Evolutionary conservation across 2,797 vertebrate genomes (phyloP).

Genomic region (Poecilia velifera): DNA sequence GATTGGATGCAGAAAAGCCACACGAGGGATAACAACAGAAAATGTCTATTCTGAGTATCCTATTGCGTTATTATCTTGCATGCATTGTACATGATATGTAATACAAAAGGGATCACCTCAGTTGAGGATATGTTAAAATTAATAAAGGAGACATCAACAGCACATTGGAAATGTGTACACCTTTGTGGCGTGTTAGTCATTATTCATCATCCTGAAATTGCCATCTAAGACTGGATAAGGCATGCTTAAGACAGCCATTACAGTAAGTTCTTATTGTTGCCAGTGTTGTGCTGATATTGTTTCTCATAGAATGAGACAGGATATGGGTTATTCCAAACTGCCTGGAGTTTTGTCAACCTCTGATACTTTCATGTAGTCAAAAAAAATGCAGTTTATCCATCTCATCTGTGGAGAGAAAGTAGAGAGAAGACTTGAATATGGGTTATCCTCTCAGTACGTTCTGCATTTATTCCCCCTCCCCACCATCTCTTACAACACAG

Average conservation of each 20-base stretch:
- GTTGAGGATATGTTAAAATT: conserved; percentile 81
- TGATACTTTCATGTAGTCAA: conserved; percentile 76
- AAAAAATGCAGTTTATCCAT: conserved; percentile 73
- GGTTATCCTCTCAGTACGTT: conserved; percentile 58
- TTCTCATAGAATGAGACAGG: conserved; percentile 82
- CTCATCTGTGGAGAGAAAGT: conserved; percentile 76
- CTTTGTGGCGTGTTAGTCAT: conserved; percentile 89
- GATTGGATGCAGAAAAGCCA: conserved; percentile 80
- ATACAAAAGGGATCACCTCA: conserved; percentile 82
- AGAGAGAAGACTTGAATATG: conserved; percentile 60
- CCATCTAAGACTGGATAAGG: conserved; percentile 96
- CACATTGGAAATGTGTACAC: conserved; percentile 94
- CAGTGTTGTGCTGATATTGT: conserved; percentile 84
- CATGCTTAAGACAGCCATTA: conserved; percentile 95
- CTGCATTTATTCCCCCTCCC: conserved; percentile 58
- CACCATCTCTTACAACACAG: conserved; percentile 35
- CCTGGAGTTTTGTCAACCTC: conserved; percentile 68
- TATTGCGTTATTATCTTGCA: conserved; percentile 85
- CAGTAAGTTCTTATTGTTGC: conserved; percentile 80
- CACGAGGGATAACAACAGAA: conserved; percentile 81
- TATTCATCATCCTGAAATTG: conserved; percentile 88
- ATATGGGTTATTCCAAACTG: conserved; percentile 78
- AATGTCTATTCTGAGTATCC: conserved; percentile 82
- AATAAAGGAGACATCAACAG: conserved; percentile 92
- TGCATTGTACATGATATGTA: conserved; percentile 87